Evolutionary conservation across 1,140 invertebrate genomes (phyloP), one percentile per base, ranked within the genome.

Genomic region (Lycorma delicatula): DNA sequence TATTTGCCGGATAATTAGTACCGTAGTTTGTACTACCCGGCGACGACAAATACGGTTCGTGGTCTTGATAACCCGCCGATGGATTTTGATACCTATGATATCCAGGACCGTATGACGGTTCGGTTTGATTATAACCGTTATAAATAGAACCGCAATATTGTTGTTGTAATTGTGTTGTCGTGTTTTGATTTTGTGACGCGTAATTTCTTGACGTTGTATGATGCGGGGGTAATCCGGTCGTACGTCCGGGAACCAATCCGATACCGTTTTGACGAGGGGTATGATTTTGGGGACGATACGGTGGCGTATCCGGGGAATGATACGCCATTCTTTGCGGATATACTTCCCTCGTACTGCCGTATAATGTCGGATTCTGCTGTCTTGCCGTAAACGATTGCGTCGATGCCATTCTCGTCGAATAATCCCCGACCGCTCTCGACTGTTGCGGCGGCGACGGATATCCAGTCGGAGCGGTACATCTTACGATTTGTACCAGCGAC

Each of bases 241-340:
- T 28, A 44, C 38, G 36, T 20, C 53, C 41, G 36, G 36, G 28
- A 20, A 41, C 59, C 25, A 56, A 38, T 34, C 60, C 62, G 29
- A 59, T 58, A n/a, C 64, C 67, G 52, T 67, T 66, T 20, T 63
- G 58, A 22, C 62, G 36, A 0, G 64, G 59, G 46, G 69, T 70
- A 25, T 16, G 71, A 68, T 20, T 60, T 61, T 3, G 60, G 58
- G 0, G 65, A 38, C 5, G 70, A 61, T 1, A 70, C 60, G 1
- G 62, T 0, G 64, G 62, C 0, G 68, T 64, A 12, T 63, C 59
- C 12, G 66, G 65, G 4, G 55, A 29, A 26, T 64, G 69, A 11
- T 69, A 72, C 0, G 73, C 65, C 0, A 72, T 70, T 59, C 72
- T 65, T 22, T 74, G 74, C 70, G 72, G 72, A 60, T 74, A 74